Conservation (phyloP, 2,888 invertebrate genomes). For the Cryptophagus acutangulus region DNA sequence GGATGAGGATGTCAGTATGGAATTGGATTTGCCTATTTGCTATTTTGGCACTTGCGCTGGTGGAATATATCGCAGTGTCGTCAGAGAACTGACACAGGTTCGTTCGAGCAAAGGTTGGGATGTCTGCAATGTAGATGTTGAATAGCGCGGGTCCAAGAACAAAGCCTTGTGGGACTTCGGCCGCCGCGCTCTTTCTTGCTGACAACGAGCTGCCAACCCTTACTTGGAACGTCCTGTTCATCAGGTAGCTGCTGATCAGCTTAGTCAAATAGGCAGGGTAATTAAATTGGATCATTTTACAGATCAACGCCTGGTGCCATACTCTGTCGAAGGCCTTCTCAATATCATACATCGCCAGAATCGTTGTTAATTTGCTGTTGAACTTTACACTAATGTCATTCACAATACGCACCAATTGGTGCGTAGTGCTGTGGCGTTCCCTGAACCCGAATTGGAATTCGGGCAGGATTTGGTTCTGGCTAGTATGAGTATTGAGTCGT, state of each 20-base stretch:
- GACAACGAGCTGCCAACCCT: slow-evolving; percentile 15
- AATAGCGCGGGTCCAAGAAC: slow-evolving; percentile 22
- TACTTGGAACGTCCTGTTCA: slow-evolving; percentile 23
- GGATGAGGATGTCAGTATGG: slow-evolving; percentile 12
- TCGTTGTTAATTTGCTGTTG: slow-evolving; percentile 29
- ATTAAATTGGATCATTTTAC: slow-evolving; percentile 28
- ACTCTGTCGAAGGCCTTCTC: slow-evolving; percentile 40
- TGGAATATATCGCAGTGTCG: slow-evolving; percentile 20
- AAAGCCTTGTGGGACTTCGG: slow-evolving; percentile 19
- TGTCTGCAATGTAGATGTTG: slow-evolving; percentile 13
- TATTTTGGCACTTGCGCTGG: slow-evolving; percentile 12
- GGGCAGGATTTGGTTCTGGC: too few species aligned
- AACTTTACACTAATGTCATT: slow-evolving; percentile 28
- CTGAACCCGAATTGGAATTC: slow-evolving; percentile 37
- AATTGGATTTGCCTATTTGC: slow-evolving; percentile 14
- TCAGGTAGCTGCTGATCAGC: slow-evolving; percentile 28
- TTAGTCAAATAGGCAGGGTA: slow-evolving; percentile 25
- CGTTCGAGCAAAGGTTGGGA: slow-evolving; percentile 15
- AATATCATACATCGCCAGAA: slow-evolving; percentile 34
- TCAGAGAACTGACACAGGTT: slow-evolving; percentile 18
- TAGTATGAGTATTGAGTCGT: too few species aligned
- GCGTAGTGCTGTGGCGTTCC: slow-evolving; percentile 29
- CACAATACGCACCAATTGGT: slow-evolving; percentile 32
- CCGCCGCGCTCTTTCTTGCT: slow-evolving; percentile 11
- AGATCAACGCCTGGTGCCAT: slow-evolving; percentile 34